Percentiles rank a stretch among this genome's conserved stretches.
These are phyloP conservation scores for Priocnemis perturbator DNA, from an alignment of 2,888 invertebrate genomes.

Conservation along the genomic window DNA sequence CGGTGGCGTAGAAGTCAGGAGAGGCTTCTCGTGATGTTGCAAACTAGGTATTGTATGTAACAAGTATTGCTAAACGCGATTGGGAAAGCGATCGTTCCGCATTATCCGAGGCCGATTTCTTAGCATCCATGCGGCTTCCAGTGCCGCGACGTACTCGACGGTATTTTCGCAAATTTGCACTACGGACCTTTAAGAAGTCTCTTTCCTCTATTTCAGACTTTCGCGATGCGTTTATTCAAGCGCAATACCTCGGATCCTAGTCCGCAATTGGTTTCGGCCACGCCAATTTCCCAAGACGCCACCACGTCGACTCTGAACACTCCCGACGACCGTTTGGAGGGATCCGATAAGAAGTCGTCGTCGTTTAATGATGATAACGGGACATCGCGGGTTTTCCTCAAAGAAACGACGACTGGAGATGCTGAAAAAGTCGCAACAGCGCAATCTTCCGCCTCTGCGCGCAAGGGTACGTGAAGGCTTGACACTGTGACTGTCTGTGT, in stretches of 20 bases:
- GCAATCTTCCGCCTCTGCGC: constrained; percentile 38
- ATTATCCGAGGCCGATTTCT: no score
- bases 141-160: no score
- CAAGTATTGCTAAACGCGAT: no score
- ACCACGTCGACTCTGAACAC: constrained; percentile 20
- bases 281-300: constrained; percentile 64
- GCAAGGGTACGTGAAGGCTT: constrained; percentile 49
- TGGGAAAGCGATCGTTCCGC: no score
- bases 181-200: no score
- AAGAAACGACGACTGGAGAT: constrained; percentile 39
- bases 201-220: constrained; percentile 29
- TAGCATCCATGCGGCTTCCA: no score
- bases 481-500: no score
- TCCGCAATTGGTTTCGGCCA: constrained; percentile 77
- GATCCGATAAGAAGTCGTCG: constrained; percentile 22
- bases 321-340: constrained; percentile 23
- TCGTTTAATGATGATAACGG: constrained; percentile 23
- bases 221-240: constrained; percentile 77
- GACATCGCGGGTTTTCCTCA: no score
- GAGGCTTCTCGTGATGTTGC: no score
- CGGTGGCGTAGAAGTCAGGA: no score
- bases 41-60: no score
- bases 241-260: constrained; percentile 78
- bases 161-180: no score
- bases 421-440: constrained; percentile 26